Percentiles rank a stretch among this genome's conserved stretches.
These are phyloP conservation scores for Podocnemis expansa DNA, from an alignment of 2,113 vertebrate species.

Conservation along the genomic window DNA sequence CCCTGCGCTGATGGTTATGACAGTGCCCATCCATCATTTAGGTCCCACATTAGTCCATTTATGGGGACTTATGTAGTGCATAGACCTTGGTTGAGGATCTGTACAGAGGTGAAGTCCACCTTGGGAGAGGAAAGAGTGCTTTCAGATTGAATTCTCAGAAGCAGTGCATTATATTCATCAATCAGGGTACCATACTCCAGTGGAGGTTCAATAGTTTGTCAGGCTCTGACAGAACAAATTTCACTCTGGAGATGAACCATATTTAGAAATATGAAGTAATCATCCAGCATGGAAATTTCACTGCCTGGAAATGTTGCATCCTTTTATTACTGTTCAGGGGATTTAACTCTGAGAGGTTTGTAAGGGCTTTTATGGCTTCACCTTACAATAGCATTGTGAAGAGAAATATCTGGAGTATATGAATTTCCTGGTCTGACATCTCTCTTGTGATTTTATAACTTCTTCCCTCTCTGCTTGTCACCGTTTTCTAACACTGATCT, in stretches of 20 bases:
- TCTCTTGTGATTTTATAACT: not conserved
- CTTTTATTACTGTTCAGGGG: not conserved
- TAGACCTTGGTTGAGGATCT: not conserved
- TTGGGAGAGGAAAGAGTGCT: not conserved
- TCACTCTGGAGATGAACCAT: not conserved
- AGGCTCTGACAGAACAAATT: not conserved
- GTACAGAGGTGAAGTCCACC: not conserved
- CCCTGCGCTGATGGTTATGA: not conserved
- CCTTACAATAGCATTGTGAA: not conserved
- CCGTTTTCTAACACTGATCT: no score
- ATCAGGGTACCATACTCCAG: not conserved
- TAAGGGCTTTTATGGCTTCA: not conserved
- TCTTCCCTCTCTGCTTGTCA: no score
- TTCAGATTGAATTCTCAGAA: not conserved
- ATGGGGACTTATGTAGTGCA: not conserved
- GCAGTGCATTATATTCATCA: not conserved
- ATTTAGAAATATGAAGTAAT: not conserved
- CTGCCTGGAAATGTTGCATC: not conserved
- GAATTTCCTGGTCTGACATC: not conserved
- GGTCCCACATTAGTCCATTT: not conserved
- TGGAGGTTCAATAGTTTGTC: not conserved
- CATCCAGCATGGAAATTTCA: not conserved
- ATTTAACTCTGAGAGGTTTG: not conserved
- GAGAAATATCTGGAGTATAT: not conserved
- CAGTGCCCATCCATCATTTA: not conserved